A percentile compares a stretch with the other conserved stretches of the same genome.
Evolutionary conservation across 2,888 invertebrate genomes (phyloP).

Genomic region (Drosophila fulvimacula): DNA sequence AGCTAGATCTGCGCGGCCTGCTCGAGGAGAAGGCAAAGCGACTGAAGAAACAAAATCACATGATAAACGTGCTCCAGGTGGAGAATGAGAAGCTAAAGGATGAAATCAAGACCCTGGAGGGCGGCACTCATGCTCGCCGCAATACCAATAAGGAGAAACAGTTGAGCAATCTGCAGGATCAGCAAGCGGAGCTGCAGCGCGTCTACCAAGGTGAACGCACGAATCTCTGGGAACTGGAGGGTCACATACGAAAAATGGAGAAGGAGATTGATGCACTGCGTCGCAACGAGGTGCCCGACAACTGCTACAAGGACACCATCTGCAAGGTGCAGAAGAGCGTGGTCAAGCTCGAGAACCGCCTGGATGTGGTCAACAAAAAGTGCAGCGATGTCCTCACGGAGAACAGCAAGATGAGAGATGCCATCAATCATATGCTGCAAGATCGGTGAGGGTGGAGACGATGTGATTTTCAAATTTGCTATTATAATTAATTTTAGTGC

Average conservation of each 20-base stretch:
- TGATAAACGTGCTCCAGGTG: conserved; percentile 81
- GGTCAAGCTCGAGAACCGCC: conserved; percentile 89
- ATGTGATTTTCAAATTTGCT: not conserved
- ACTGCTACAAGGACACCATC: conserved; percentile 85
- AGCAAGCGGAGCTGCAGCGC: conserved; percentile 73
- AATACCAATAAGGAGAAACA: conserved; percentile 79
- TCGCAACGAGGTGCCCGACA: conserved; percentile 85
- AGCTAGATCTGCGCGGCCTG: conserved; percentile 78
- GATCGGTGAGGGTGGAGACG: conserved; percentile 86
- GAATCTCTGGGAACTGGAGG: conserved; percentile 85
- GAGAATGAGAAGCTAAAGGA: conserved; percentile 81
- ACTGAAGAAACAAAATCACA: conserved; percentile 82
- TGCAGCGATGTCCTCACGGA: conserved; percentile 91
- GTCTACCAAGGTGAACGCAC: conserved; percentile 79
- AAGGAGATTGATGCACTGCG: conserved; percentile 83
- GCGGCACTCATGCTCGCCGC: conserved; percentile 82
- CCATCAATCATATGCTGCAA: conserved; percentile 92
- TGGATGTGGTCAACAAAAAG: conserved; percentile 91
- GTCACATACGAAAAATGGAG: conserved; percentile 85
- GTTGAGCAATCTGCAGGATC: conserved; percentile 69
- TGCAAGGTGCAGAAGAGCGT: conserved; percentile 85
- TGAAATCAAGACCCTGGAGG: conserved; percentile 79
- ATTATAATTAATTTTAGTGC: conserved; percentile 84
- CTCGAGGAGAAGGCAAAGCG: conserved; percentile 82
- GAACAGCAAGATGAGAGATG: conserved; percentile 90